phyloP scores from a whole-genome alignment of 1,140 invertebrate species.

The Aphelinus certus region DNA sequence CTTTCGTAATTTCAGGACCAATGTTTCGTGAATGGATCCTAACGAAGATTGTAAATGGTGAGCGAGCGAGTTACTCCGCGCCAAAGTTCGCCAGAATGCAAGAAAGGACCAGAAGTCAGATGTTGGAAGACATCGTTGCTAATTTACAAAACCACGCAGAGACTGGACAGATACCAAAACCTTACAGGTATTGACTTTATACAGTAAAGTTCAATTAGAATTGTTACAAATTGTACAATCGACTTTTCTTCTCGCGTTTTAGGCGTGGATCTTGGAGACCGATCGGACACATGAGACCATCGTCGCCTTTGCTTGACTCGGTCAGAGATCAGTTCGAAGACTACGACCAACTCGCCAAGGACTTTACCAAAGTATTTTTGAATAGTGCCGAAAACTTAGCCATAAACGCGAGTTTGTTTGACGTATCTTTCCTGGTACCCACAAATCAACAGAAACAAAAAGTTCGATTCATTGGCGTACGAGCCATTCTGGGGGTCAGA shows the following conservation, averaged over 20 bases:
- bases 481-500: constrained; percentile 90
- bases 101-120: constrained; percentile 88
- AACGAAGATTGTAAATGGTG: constrained; percentile 97
- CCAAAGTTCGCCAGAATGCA: constrained; percentile 97
- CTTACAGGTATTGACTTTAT: constrained; percentile 76
- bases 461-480: constrained; percentile 86
- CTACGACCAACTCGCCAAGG: constrained; percentile 92
- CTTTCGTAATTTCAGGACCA: constrained; percentile 46
- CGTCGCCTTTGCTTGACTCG: constrained; percentile 89
- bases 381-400: constrained; percentile 78
- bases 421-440: constrained; percentile 87
- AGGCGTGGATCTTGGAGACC: constrained; percentile 90
- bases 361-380: constrained; percentile 90
- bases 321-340: constrained; percentile 93
- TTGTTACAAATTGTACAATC: neutral
- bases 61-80: constrained; percentile 94
- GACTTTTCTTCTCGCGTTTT: constrained; percentile 29
- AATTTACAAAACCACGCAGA: constrained; percentile 94
- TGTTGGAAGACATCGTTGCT: constrained; percentile 94
- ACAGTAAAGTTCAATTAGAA: too few relatives aligned
- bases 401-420: constrained; percentile 83
- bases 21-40: constrained; percentile 93
- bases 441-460: constrained; percentile 87
- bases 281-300: constrained; percentile 93
- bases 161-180: constrained; percentile 95